These are phyloP conservation scores for Sciurus niger DNA, from an alignment of 2,113 vertebrate species.

Conservation along the genomic window DNA sequence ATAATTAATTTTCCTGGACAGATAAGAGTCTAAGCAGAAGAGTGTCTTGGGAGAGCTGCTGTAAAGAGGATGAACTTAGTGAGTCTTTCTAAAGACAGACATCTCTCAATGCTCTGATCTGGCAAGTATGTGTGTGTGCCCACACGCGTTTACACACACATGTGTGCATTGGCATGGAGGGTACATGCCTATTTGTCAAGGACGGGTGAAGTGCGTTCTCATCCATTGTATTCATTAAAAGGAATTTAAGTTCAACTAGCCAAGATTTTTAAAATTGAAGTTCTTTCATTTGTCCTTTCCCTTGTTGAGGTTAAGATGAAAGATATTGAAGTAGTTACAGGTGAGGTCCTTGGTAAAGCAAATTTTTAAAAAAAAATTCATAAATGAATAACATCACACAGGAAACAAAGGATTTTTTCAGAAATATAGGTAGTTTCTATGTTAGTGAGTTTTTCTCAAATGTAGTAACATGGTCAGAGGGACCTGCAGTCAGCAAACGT, in stretches of 20 bases:
- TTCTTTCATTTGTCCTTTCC: neutral
- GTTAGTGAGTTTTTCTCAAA: accelerated
- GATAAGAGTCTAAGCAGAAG: neutral
- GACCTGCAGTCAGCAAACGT: neutral
- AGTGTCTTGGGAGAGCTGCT: accelerated
- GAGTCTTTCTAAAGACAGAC: neutral
- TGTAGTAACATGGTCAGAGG: neutral
- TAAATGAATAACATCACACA: neutral
- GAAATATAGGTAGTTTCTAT: neutral
- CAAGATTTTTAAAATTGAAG: neutral
- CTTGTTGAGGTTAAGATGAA: neutral
- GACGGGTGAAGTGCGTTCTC: neutral
- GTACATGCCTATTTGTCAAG: neutral
- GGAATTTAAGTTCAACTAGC: neutral
- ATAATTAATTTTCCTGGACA: neutral
- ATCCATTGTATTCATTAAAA: neutral
- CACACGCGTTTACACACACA: too few species aligned
- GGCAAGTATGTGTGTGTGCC: accelerated
- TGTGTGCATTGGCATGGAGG: neutral
- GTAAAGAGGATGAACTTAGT: neutral
- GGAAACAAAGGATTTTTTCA: neutral
- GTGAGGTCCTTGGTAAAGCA: neutral
- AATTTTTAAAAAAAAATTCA: neutral
- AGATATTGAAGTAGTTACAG: neutral
- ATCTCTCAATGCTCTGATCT: neutral